Conservation (phyloP, 2,797 vertebrate species). For the Leptoclinus maculatus region DNA sequence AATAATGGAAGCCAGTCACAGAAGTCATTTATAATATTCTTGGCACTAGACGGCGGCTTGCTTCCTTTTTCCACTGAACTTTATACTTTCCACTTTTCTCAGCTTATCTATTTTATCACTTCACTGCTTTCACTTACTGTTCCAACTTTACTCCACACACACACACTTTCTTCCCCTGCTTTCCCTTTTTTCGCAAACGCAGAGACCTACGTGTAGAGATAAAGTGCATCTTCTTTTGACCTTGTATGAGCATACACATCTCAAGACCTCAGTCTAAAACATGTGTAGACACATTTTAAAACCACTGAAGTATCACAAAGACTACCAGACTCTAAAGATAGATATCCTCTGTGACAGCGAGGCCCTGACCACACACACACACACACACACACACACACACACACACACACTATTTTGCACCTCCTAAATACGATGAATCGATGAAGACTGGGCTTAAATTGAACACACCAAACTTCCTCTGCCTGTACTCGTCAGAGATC, state of each 20-base stretch:
- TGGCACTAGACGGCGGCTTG: background rate
- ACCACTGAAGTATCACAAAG: background rate
- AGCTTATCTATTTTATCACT: constrained; percentile 1
- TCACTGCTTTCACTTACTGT: background rate
- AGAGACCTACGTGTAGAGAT: background rate
- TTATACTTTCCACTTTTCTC: constrained; percentile 16
- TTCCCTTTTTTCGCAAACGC: background rate
- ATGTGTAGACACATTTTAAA: constrained; percentile 6
- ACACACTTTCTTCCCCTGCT: background rate
- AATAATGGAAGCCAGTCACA: constrained; percentile 23
- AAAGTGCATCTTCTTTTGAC: background rate
- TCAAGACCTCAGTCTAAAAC: background rate
- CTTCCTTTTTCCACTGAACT: constrained; percentile 33
- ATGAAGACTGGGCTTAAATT: background rate
- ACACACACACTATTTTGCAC: background rate
- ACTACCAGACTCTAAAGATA: constrained; percentile 2
- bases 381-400: background rate
- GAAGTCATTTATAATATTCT: constrained; percentile 29
- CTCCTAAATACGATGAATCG: background rate
- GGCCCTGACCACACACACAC: constrained; percentile 12
- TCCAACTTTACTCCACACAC: background rate
- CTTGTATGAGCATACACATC: too few species aligned
- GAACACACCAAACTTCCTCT: constrained; percentile 12
- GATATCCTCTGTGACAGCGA: background rate
- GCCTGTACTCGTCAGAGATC: background rate